phyloP scores from a whole-genome alignment of 2,888 invertebrate genomes.

The Anarsia innoxiella region DNA sequence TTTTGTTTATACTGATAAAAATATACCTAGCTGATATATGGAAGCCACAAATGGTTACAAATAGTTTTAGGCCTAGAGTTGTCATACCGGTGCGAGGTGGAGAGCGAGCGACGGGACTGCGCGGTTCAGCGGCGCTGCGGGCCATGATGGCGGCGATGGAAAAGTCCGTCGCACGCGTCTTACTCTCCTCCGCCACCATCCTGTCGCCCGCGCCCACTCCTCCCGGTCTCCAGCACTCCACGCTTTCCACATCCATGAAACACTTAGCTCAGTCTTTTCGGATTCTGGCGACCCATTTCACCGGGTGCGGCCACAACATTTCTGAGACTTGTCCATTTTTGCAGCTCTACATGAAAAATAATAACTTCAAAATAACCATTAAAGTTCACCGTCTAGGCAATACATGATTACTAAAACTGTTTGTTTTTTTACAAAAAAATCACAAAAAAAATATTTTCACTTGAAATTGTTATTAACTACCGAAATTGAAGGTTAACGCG shows the following conservation, averaged over 20 bases:
- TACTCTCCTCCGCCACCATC: constrained; percentile 68
- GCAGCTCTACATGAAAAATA: no score
- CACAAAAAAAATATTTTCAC: neutral
- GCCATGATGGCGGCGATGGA: constrained; percentile 97
- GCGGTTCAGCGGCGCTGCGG: constrained; percentile 66
- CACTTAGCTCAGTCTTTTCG: constrained; percentile 33
- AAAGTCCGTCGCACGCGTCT: constrained; percentile 89
- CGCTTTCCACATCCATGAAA: constrained; percentile 70
- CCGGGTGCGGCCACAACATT: constrained; percentile 50
- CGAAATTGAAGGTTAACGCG: constrained; percentile 27
- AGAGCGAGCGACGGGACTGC: constrained; percentile 62
- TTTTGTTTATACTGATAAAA: neutral
- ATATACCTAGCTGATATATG: no score
- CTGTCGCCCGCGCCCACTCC: constrained; percentile 51
- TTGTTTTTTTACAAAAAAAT: constrained; percentile 10
- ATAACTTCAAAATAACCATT: no score
- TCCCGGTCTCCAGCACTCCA: constrained; percentile 56
- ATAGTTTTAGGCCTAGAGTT: constrained; percentile 50
- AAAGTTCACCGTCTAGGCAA: constrained; percentile 24
- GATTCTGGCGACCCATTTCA: constrained; percentile 42
- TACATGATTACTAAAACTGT: constrained; percentile 13
- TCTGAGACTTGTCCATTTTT: constrained; percentile 15
- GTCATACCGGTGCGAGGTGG: constrained; percentile 60
- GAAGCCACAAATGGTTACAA: no score
- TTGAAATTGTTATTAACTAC: constrained; percentile 17